Base-by-base conservation (phyloP, 1,140 invertebrate species). In the Drosophila biarmipes region DNA sequence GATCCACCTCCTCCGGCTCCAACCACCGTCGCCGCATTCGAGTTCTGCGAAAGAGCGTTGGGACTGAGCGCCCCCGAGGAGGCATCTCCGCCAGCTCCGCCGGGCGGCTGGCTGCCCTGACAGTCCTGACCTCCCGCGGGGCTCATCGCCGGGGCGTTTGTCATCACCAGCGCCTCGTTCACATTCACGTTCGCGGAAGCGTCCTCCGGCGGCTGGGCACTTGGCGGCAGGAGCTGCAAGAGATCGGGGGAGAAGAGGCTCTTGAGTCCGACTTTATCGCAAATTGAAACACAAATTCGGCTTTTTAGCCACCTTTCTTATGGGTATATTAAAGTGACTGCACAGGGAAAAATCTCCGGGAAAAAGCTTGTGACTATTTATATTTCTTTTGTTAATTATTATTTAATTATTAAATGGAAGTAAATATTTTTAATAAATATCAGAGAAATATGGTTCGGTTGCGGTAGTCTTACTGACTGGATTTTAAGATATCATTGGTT, bases 1-100 rank as follows among this genome's bases (percentile, higher is more conserved):
- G 58, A 62, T 57, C 58, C 58, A 21, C 73, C 72, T 29, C 46
- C 58, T 29, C 46, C 58, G n/a, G 73, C 72, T 35, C 46, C 59
- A 53, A 54, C 73, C 85, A 61, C 63, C 35, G 93, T 91, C 19
- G 92, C 93, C 29, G 93, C 93, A 58, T 93, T 93, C 29, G 94
- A 94, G 61, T 94, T 94, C 79, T 94, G 95, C 80, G 94, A 95
- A 67, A 95, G 93, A 10, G 94, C 95, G 24, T 95, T 96, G 2
- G 96, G 95, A 68, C 95, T 96, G 15, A 96, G 92, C n/a, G 96
- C 95, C 27, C 94, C 94, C 58, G 93, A 93, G 53, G 94, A 94
- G 42, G 58, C 87, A 68, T 78, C 77, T 48, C 94, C 63, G 45
- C 51, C 59, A 19, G 38, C 57, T 6, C 51, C 78, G 17, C 42